Evolutionary conservation across 2,888 invertebrate species (phyloP), one percentile per base, ranked within the genome.

Genomic region (Chydorus sphaericus): DNA sequence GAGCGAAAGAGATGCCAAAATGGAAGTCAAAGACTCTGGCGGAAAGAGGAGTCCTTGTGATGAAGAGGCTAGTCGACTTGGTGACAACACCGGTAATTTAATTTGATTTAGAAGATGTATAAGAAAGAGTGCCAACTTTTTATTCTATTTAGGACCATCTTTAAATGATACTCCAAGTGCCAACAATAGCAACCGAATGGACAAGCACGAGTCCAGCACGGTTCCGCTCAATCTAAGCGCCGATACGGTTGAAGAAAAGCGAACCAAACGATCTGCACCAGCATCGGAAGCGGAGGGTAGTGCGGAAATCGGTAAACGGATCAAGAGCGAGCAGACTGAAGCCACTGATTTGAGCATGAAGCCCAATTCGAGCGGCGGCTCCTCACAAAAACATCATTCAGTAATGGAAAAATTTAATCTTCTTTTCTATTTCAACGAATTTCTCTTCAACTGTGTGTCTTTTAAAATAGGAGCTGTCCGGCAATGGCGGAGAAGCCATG

Each of bases 281-380:
- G 52, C 33, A 11, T 16, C 26, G 20, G 52, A 52, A 23, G 28
- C 23, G 14, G 2, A 8, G 23, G 36, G 33, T 11, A 23, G 20
- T 10, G 4, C 20, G 20, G 52, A 52, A 16, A 29, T 16, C 4
- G 26, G 31, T 20, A 55, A 55, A 33, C 48, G 48, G 49, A 37
- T 55, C 48, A 55, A 55, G 37, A 55, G 26, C 20, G 55, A 55
- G 20, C 55, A 48, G n/a, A 31, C 36, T 14, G 52, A 52, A 52
- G 52, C 52, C n/a, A 52, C 52, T 3, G 52, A 52, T 36, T 23
- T 52, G 16, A 52, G 52, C 52, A 52, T 52, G 52, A 52, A 52
- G 33, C 33, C 3, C 23, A 52, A 16, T 52, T 8, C 26, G n/a
- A 44, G 26, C n/a, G n/a, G n/a, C n/a, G n/a, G n/a, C n/a, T n/a